A percentile compares a stretch with the other conserved stretches of the same genome.
These are phyloP conservation scores for Horisme vitalbata DNA, from an alignment of 2,888 invertebrate species.

Conservation along the genomic window DNA sequence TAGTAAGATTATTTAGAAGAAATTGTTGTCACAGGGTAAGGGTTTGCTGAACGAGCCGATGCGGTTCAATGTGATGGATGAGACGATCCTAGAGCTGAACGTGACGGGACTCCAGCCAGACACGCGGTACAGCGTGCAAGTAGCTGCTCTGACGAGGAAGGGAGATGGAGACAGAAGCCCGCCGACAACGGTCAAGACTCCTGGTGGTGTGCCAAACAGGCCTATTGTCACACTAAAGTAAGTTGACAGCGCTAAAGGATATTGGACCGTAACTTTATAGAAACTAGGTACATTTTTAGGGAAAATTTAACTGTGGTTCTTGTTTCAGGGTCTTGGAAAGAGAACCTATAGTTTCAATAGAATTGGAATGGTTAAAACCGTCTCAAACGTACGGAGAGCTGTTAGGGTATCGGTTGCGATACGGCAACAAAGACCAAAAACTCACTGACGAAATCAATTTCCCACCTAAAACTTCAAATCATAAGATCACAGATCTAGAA, in stretches of 20 bases:
- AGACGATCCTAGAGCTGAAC: slow-evolving; percentile 89
- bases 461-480: slow-evolving; percentile 85
- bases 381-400: slow-evolving; percentile 94
- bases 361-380: slow-evolving; percentile 96
- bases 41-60: slow-evolving; percentile 93
- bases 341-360: slow-evolving; percentile 93
- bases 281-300: neutral
- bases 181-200: slow-evolving; percentile 93
- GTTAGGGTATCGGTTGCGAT: slow-evolving; percentile 92
- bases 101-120: slow-evolving; percentile 96
- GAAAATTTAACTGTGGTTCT: slow-evolving; percentile 26
- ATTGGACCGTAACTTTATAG: too few species aligned
- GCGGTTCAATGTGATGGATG: slow-evolving; percentile 93
- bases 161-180: slow-evolving; percentile 97
- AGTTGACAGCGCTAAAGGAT: slow-evolving; percentile 55
- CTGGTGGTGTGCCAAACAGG: slow-evolving; percentile 95
- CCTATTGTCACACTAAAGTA: slow-evolving; percentile 92
- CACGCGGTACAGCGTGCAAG: slow-evolving; percentile 96
- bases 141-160: slow-evolving; percentile 97
- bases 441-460: slow-evolving; percentile 86
- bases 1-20: slow-evolving; percentile 13
- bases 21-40: slow-evolving; percentile 80
- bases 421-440: slow-evolving; percentile 92
- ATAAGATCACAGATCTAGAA: slow-evolving; percentile 91
- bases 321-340: slow-evolving; percentile 89